Evolutionary conservation across 35 echinoderm and acorn worm species (phyloP), one percentile per base, ranked within the genome.

Genomic region (Apostichopus japonicus): DNA sequence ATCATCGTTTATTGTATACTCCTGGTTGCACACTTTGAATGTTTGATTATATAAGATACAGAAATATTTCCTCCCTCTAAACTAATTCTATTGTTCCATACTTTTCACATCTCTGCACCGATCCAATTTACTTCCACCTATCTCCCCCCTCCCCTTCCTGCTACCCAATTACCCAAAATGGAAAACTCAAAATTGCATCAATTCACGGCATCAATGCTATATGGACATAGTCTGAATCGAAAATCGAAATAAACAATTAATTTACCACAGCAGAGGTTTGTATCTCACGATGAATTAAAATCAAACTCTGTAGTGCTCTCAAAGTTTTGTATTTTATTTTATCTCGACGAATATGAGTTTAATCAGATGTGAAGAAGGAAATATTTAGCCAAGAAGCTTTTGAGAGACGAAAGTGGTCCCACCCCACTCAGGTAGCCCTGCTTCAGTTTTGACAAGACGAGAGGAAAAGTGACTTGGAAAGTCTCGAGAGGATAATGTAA

Each of bases 381-480:
- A 84, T 58, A 84, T 84, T 58, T 23, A 84, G 81, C 54, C 22
- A 84, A 84, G 81, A 58, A 84, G 33, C 5, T 54, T 23, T 13
- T 16, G 51, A 84, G 81, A 84, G 10, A 19, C n/a, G 21, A 58
- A 84, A 84, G 81, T 84, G 81, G 81, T 84, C 81, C 81, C 81
- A 84, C 24, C 81, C 81, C 81, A 84, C 81, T 75, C 81, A 58
- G 81, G 56, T 55, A 57, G 81, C 54, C 81, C 53, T 84, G 53
- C 81, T 84, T 84, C 81, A 84, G 81, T 84, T 84, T 54, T 84
- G 81, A 54, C 56, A 57, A 23, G 56, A 84, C 19, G 54, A 84
- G 23, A n/a, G 21, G 81, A 58, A 84, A 55, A 84, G 56, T 57
- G 54, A 84, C 57, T 57, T 84, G 17, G 17, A 4, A 84, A 58